Base-by-base conservation (phyloP, 2,888 invertebrate species). In the Seira ritae region DNA sequence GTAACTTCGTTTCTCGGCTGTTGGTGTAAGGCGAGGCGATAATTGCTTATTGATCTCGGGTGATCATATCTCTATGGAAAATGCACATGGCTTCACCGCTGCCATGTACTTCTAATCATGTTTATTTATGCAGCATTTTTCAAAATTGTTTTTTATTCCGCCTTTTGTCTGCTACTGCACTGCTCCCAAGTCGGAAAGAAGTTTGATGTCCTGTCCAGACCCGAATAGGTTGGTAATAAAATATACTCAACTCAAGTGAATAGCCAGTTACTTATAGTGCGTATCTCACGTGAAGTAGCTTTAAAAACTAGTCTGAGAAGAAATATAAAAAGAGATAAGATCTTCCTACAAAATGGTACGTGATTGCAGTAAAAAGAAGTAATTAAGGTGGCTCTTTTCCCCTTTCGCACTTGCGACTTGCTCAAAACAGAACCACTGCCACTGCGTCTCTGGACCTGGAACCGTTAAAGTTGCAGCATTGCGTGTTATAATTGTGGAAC, bases 31-130 rank as follows among this genome's bases (percentile, higher is more conserved):
- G 55, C 17, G 55, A 55, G 55, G 55, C 55, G 55, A 55, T 55
- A 55, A 55, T 55, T 55, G 55, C 55, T 55, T 55, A 55, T 55
- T 55, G 55, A 55, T 55, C 55, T n/a, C 31, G 15, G 12, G 55
- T 17, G 55, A 55, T 55, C 55, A 55, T 55, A 55, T 55, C 55
- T 55, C 15, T 55, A 31, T 31, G 31, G 2, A 31, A 31, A 55
- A 55, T 12, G 55, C 55, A 17, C 31, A 31, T 31, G 31, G 31
- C 2, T 31, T 31, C 8, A 31, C 31, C 8, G 31, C 31, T n/a
- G n/a, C n/a, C n/a, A n/a, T n/a, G n/a, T n/a, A n/a, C 31, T 31
- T 31, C 8, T 2, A 31, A 31, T 31, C 31, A 31, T 31, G 55
- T n/a, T 55, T 55, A 55, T 55, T 55, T 55, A 55, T 55, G 15